Evolutionary conservation across 2,113 vertebrate species (phyloP).

Genomic region (Phrynocephalus versicolor): DNA sequence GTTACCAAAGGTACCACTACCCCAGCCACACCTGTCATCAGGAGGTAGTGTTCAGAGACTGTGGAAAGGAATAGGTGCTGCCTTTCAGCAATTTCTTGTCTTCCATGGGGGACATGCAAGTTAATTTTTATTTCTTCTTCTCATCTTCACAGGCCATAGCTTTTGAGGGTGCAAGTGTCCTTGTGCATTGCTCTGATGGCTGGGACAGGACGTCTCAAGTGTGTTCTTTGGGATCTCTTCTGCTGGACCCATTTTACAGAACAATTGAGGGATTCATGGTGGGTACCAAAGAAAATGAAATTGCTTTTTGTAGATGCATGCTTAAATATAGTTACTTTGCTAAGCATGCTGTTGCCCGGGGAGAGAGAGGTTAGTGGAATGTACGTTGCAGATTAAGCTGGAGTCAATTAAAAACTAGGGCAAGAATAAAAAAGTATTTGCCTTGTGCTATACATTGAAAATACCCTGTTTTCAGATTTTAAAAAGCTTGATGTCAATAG

Average conservation of each 20-base stretch:
- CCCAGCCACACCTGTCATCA: not conserved
- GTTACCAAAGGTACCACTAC: no score
- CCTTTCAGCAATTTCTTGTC: constrained; percentile 4
- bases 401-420: no score
- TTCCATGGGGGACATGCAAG: not conserved
- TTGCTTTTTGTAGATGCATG: not conserved
- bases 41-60: not conserved
- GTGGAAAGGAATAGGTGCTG: not conserved
- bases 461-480: not conserved
- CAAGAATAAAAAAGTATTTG: no score
- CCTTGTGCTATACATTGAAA: not conserved
- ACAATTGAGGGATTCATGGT: constrained; percentile 98
- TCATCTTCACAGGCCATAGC: constrained; percentile 84
- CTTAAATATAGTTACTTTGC: not conserved
- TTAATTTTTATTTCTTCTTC: not conserved
- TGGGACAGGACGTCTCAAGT: constrained; percentile 98
- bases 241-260: constrained; percentile 95
- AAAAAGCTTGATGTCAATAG: not conserved
- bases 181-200: constrained; percentile 97
- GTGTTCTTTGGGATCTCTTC: constrained; percentile 89
- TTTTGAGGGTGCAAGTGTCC: constrained; percentile 88
- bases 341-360: not conserved
- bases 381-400: no score
- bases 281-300: constrained; percentile 46
- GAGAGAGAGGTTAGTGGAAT: not conserved